phyloP scores from a whole-genome alignment of 2,113 vertebrate genomes.

The Halcyon malimbica region DNA sequence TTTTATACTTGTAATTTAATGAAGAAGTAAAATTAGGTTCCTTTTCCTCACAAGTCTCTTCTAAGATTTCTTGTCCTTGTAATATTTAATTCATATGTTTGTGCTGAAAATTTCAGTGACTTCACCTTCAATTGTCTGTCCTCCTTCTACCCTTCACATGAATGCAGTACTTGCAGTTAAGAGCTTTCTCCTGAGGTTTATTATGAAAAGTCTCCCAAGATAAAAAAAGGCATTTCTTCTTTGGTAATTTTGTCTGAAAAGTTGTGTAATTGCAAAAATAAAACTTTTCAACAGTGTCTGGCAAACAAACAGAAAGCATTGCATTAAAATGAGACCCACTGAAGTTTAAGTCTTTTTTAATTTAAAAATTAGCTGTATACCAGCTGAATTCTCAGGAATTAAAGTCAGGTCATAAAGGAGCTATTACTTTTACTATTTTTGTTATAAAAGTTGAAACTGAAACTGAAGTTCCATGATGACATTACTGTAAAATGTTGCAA shows the following conservation, averaged over 20 bases:
- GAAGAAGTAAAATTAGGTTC: constrained; percentile 30
- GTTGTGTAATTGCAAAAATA: constrained; percentile 39
- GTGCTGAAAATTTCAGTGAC: constrained; percentile 60
- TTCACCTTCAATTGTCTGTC: constrained; percentile 69
- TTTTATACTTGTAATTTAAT: constrained; percentile 53
- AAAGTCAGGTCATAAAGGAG: background rate
- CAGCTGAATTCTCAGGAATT: background rate
- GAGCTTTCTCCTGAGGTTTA: constrained; percentile 62
- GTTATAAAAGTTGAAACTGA: background rate
- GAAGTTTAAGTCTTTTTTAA: background rate
- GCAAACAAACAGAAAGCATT: background rate
- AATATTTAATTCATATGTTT: constrained; percentile 71
- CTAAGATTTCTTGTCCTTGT: constrained; percentile 51
- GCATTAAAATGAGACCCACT: background rate
- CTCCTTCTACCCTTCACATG: constrained; percentile 33
- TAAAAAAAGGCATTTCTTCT: constrained; percentile 53
- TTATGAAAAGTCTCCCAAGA: constrained; percentile 48
- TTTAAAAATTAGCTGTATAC: background rate
- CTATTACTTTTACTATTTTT: background rate
- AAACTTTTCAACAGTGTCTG: constrained; percentile 35
- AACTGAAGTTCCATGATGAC: background rate
- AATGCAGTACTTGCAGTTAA: constrained; percentile 39
- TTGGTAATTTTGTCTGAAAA: constrained; percentile 49
- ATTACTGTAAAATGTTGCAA: background rate
- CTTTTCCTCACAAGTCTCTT: constrained; percentile 32